Conservation (phyloP, 2,888 invertebrate species). For the Nebria brevicollis region DNA sequence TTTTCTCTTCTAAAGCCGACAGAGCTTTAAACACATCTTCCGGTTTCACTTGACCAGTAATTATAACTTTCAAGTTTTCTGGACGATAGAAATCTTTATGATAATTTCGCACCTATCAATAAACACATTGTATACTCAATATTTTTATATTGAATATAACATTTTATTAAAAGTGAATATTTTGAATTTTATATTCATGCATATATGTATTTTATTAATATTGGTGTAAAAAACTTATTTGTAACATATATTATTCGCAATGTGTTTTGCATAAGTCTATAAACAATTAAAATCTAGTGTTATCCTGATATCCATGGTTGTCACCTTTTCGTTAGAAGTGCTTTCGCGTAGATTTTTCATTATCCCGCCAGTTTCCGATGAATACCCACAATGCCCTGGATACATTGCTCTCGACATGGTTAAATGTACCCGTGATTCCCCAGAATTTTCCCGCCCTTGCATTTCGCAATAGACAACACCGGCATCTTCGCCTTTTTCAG, state of each 20-base stretch:
- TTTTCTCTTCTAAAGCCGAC: constrained; percentile 79
- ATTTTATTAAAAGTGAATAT: no score
- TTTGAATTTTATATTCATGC: no score
- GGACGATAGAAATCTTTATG: constrained; percentile 89
- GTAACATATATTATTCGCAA: no score
- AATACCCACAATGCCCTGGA: constrained; percentile 84
- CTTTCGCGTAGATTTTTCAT: constrained; percentile 85
- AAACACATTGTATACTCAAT: no score
- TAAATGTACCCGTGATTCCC: constrained; percentile 75
- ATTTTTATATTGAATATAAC: no score
- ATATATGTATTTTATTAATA: no score
- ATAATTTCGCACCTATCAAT: constrained; percentile 74
- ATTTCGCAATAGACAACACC: constrained; percentile 98
- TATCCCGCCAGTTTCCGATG: constrained; percentile 85
- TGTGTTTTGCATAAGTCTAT: no score
- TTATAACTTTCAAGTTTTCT: constrained; percentile 85
- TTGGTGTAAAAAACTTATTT: no score
- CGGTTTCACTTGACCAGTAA: constrained; percentile 83
- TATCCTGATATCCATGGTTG: constrained; percentile 24
- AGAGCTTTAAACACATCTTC: constrained; percentile 80
- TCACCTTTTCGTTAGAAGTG: constrained; percentile 82
- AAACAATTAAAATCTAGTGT: no score
- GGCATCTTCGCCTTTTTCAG: constrained; percentile 87
- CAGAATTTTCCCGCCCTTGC: constrained; percentile 87
- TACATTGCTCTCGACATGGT: constrained; percentile 77